Base-by-base conservation (phyloP, 2,113 vertebrate genomes). In the Indicator maculatus region DNA sequence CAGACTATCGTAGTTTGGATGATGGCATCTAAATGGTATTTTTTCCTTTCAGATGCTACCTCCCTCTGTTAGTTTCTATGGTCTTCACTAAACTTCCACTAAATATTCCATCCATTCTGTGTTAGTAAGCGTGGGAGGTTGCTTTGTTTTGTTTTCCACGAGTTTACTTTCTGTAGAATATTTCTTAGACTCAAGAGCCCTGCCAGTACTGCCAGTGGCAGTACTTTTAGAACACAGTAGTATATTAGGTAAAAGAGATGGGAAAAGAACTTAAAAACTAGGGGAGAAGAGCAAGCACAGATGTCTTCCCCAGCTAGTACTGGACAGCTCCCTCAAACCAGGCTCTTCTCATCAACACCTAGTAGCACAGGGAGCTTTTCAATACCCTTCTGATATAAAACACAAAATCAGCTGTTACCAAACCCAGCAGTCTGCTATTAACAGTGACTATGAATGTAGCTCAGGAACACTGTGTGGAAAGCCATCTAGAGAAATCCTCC, bases 271-370 rank as follows among this genome's bases (percentile, higher is more conserved):
- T 21, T 21, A 61, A 72, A 31, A 8, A 33, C 4, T 36, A 1
- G 1, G 5, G 36, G 41, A 90, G 64, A 60, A 67, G 38, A 89
- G 36, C 31, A 47, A 53, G 56, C 33, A 20, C 2, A 44, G 20
- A 11, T 23, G 20, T 44, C 84, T 70, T 75, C 95, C 78, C 47
- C 82, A 91, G 65, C 79, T 38, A 95, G 85, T 61, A 81, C 83
- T 91, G 96, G 95, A 95, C 96, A 97, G 96, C 94, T 97, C 95
- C 93, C 69, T 78, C 56, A n/a, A 33, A 44, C 8, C 67, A 66
- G 59, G 27, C 65, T 72, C 52, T 53, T 31, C 24, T 24, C 17
- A 67, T 36, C 58, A 31, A 2, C 9, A 30, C 41, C 27, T 20
- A 18, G 38, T 5, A 23, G 23, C 24, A 36, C n/a, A 63, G 26